phyloP scores from a whole-genome alignment of 2,888 invertebrate genomes.

The Chloroclystis v-ata region DNA sequence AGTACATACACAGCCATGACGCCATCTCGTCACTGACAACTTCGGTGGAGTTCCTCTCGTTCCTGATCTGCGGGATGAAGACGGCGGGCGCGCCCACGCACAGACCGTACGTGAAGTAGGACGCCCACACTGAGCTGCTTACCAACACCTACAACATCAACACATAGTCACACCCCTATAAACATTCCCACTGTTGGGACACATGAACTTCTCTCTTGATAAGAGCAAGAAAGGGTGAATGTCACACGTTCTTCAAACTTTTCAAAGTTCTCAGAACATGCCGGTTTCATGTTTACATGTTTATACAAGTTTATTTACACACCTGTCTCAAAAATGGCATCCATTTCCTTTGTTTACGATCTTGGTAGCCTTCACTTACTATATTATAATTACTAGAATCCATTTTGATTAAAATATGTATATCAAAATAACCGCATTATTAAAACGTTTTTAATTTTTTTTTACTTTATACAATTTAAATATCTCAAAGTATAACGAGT shows the following conservation, averaged over 20 bases:
- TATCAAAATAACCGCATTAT: too few relatives aligned
- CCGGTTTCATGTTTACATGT: too few relatives aligned
- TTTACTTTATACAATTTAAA: too few relatives aligned
- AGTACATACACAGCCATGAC: slow-evolving; percentile 23
- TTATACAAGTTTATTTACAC: background rate
- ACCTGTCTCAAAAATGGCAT: slow-evolving; percentile 26
- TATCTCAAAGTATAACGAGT: too few relatives aligned
- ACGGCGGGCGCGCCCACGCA: slow-evolving; percentile 35
- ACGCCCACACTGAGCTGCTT: slow-evolving; percentile 33
- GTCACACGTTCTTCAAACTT: too few relatives aligned
- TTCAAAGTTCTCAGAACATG: too few relatives aligned
- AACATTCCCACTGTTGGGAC: too few relatives aligned
- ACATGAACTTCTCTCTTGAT: too few relatives aligned
- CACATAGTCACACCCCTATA: too few relatives aligned
- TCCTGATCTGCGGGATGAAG: slow-evolving; percentile 37
- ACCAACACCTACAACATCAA: slow-evolving; percentile 29
- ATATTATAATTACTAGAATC: background rate
- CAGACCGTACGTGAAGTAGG: slow-evolving; percentile 31
- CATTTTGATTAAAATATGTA: background rate
- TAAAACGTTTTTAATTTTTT: too few relatives aligned
- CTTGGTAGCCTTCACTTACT: background rate
- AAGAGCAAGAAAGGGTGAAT: too few relatives aligned
- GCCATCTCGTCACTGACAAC: slow-evolving; percentile 34
- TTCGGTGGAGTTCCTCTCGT: slow-evolving; percentile 34
- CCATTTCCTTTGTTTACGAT: slow-evolving; percentile 2